Evolutionary conservation across 2,888 invertebrate genomes (phyloP).

Genomic region (Lithophane leautieri): DNA sequence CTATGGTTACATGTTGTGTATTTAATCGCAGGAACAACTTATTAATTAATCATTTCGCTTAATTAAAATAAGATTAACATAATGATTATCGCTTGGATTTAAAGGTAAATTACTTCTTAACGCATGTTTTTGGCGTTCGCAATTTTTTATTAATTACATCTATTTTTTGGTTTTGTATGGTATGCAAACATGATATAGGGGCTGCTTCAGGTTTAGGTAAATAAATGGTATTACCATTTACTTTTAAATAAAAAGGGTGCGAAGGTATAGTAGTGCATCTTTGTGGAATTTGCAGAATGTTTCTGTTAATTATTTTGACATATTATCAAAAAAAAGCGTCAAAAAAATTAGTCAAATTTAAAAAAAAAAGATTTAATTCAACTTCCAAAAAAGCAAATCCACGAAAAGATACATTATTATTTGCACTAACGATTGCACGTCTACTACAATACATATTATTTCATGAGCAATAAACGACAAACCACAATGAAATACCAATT

Average conservation of each 20-base stretch:
- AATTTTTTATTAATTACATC: constrained; percentile 55
- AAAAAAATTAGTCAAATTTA: too few species aligned
- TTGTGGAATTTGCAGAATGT: constrained; percentile 4
- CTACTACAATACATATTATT: background rate
- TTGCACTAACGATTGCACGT: too few species aligned
- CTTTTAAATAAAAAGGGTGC: background rate
- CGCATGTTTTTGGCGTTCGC: constrained; percentile 55
- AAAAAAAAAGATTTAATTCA: too few species aligned
- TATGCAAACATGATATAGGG: constrained; percentile 34
- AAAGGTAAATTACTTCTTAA: constrained; percentile 53
- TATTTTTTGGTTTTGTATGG: constrained; percentile 43
- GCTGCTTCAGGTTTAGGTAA: constrained; percentile 1
- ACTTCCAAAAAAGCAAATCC: background rate
- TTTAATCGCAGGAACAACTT: constrained; percentile 61
- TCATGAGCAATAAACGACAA: background rate
- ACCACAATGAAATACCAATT: background rate
- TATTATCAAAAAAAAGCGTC: background rate
- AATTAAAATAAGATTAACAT: constrained; percentile 65
- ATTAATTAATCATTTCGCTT: constrained; percentile 66
- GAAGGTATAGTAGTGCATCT: background rate
- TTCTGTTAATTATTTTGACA: constrained; percentile 4
- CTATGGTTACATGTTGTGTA: constrained; percentile 54
- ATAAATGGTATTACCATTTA: constrained; percentile 29
- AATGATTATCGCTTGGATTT: constrained; percentile 57
- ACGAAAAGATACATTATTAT: background rate